phyloP scores from a whole-genome alignment of 2,888 invertebrate species.

The Ctena decussata region DNA sequence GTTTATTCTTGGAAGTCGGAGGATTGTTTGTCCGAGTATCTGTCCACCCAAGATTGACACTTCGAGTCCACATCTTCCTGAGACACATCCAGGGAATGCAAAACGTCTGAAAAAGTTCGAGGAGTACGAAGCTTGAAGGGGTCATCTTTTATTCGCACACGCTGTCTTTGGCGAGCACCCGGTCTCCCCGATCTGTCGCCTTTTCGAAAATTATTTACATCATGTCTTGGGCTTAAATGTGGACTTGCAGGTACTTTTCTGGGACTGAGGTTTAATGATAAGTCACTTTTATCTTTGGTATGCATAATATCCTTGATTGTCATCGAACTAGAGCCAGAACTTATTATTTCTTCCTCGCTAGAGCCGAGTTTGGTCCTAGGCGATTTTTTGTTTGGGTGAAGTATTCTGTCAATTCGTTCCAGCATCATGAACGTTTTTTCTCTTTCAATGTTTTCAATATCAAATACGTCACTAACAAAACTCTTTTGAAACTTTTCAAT shows the following conservation, averaged over 20 bases:
- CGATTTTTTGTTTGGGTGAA: slow-evolving; percentile 61
- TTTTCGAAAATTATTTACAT: slow-evolving; percentile 35
- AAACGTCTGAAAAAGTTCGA: slow-evolving; percentile 55
- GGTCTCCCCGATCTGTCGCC: slow-evolving; percentile 35
- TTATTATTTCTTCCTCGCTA: slow-evolving; percentile 63
- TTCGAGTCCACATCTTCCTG: slow-evolving; percentile 56
- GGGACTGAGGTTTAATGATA: slow-evolving; percentile 35
- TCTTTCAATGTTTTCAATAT: slow-evolving; percentile 65
- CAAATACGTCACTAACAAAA: slow-evolving; percentile 55
- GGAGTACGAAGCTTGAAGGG: slow-evolving; percentile 51
- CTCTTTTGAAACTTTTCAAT: slow-evolving; percentile 60
- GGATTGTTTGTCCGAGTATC: slow-evolving; percentile 18
- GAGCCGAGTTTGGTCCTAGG: slow-evolving; percentile 50
- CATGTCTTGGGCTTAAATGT: slow-evolving; percentile 33
- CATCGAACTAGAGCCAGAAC: slow-evolving; percentile 48
- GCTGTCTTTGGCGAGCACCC: slow-evolving; percentile 23
- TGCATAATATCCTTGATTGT: slow-evolving; percentile 22
- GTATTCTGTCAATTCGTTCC: slow-evolving; percentile 61
- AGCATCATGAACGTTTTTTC: slow-evolving; percentile 69
- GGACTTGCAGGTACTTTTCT: slow-evolving; percentile 29
- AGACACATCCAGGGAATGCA: slow-evolving; percentile 51
- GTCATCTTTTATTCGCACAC: slow-evolving; percentile 47
- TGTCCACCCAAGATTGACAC: slow-evolving; percentile 61
- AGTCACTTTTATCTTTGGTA: slow-evolving; percentile 32
- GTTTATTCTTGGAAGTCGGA: neutral